A percentile compares a stretch with the other conserved stretches of the same genome.
Evolutionary conservation across 2,113 vertebrate genomes (phyloP).

Genomic region (Phasianus colchicus): DNA sequence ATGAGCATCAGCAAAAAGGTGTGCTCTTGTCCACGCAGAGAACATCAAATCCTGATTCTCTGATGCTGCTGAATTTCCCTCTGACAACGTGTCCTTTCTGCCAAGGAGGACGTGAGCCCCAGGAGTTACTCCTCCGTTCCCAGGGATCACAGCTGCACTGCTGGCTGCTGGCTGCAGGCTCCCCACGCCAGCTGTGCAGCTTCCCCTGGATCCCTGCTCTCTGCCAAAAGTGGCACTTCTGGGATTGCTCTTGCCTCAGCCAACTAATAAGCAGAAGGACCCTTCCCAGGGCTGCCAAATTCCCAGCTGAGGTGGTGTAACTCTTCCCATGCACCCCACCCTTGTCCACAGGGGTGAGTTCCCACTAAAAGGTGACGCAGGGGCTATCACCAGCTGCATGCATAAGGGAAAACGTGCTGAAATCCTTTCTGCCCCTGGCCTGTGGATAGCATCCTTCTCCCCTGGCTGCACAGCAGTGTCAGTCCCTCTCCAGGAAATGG

Average conservation of each 20-base stretch:
- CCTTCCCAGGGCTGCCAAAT: background rate
- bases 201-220: background rate
- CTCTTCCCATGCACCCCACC: background rate
- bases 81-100: background rate
- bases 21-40: background rate
- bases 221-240: background rate
- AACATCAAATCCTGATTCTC: background rate
- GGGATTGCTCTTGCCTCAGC: background rate
- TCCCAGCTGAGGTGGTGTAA: background rate
- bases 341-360: background rate
- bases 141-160: background rate
- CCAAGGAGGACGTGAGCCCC: background rate
- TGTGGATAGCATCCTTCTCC: background rate
- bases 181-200: background rate
- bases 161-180: background rate
- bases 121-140: background rate
- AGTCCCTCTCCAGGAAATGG: background rate
- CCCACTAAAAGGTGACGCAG: accelerated
- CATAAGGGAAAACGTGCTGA: background rate
- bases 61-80: background rate
- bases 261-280: background rate
- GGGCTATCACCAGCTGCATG: background rate
- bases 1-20: background rate
- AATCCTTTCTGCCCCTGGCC: background rate
- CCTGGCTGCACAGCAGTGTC: background rate